Conservation (phyloP, 92 coral and sea anemone species). For the Paramuricea clavata region DNA sequence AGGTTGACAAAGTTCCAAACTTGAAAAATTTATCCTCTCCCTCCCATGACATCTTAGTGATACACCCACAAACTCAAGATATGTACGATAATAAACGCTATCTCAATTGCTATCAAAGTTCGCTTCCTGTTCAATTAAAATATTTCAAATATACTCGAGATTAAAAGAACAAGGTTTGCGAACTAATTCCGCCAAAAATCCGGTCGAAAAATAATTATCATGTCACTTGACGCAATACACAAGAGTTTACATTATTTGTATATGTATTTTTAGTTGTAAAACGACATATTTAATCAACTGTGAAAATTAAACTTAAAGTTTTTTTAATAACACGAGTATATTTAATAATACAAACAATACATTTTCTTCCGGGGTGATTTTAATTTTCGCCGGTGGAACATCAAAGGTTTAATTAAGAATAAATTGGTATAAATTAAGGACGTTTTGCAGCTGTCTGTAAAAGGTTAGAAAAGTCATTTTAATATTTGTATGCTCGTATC, state of each 20-base stretch:
- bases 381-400: neutral
- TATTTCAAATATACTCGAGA: neutral
- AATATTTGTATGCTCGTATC: neutral
- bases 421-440: neutral
- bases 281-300: neutral
- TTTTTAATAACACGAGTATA: neutral
- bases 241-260: too few species aligned
- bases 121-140: neutral
- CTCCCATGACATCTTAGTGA: too few species aligned
- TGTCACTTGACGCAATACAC: too few species aligned
- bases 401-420: neutral
- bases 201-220: neutral
- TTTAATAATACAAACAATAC: neutral
- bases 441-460: constrained; percentile 1
- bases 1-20: too few species aligned
- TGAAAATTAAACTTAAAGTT: neutral
- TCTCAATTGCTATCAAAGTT: neutral
- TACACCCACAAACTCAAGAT: too few species aligned
- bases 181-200: neutral
- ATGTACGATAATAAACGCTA: neutral
- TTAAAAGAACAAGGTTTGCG: neutral
- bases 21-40: too few species aligned
- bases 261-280: neutral
- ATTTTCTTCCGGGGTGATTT: neutral
- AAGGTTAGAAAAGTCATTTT: neutral